Conservation (phyloP, 2,113 vertebrate species). For the Python bivittatus region DNA sequence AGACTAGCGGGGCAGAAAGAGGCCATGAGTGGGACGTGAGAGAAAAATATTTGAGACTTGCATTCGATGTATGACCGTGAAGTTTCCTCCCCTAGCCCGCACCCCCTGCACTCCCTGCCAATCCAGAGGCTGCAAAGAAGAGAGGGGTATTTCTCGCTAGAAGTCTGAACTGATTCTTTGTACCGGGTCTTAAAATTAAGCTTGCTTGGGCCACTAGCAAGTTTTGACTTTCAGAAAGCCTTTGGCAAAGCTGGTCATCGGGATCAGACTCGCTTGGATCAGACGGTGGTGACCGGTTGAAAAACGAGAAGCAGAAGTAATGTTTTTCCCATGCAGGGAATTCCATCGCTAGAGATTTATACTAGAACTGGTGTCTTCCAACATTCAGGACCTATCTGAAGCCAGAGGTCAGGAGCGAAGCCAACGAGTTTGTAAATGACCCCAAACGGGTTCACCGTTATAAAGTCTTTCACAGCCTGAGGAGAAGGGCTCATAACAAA, state of each 20-base stretch:
- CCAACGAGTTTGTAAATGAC: not conserved
- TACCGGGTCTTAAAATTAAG: not conserved
- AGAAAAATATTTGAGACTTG: not conserved
- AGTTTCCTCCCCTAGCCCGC: accelerated
- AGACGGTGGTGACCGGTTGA: not conserved
- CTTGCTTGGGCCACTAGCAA: not conserved
- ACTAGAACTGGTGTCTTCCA: not conserved
- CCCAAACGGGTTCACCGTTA: not conserved
- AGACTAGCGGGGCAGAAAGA: not conserved
- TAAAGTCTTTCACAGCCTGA: not conserved
- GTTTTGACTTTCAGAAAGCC: not conserved
- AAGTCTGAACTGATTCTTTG: not conserved
- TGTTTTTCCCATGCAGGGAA: not conserved
- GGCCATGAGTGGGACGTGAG: not conserved
- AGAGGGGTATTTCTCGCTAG: not conserved
- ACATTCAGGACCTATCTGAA: not conserved
- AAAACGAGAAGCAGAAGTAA: not conserved
- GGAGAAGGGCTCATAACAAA: not conserved
- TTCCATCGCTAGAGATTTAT: not conserved
- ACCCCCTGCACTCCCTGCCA: not conserved
- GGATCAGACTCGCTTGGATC: not conserved
- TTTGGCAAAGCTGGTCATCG: not conserved
- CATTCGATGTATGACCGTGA: not conserved
- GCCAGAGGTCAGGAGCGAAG: not conserved
- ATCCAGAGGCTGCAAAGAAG: constrained; percentile 2